These are phyloP conservation scores for Drepana arcuata DNA, from an alignment of 1,140 invertebrate species.

Conservation along the genomic window DNA sequence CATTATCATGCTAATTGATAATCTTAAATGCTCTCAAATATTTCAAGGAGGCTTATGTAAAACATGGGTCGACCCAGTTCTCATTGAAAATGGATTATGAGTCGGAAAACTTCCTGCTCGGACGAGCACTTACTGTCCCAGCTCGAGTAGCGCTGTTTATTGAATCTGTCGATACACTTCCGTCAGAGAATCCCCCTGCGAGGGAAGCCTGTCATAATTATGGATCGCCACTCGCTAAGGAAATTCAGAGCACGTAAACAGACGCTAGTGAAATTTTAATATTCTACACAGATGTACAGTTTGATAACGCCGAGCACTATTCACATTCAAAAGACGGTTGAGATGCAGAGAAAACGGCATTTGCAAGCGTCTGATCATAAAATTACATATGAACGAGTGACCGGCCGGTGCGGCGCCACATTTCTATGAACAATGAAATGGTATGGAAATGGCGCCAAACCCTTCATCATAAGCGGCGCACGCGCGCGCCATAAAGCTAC, in stretches of 20 bases:
- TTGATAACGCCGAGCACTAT: conserved; percentile 30
- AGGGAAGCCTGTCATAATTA: conserved; percentile 27
- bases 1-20: too few relatives aligned
- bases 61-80: conserved; percentile 32
- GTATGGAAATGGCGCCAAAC: conserved; percentile 51
- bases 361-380: conserved; percentile 48
- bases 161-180: conserved; percentile 34
- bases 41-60: conserved; percentile 23
- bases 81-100: conserved; percentile 28
- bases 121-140: conserved; percentile 28
- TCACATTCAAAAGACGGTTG: conserved; percentile 39
- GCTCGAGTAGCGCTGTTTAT: conserved; percentile 34
- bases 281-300: conserved; percentile 32
- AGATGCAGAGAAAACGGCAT: conserved; percentile 43
- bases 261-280: conserved; percentile 49
- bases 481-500: conserved; percentile 23
- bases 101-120: conserved; percentile 27
- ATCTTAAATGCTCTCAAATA: too few relatives aligned
- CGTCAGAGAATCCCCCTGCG: conserved; percentile 21
- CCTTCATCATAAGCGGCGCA: conserved; percentile 48
- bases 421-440: conserved; percentile 63
- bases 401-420: conserved; percentile 48
- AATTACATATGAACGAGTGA: conserved; percentile 54
- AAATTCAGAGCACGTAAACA: conserved; percentile 36
- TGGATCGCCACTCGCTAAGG: conserved; percentile 26